Evolutionary conservation across 2,113 vertebrate species (phyloP).

Genomic region (Brevimyrus niger): DNA sequence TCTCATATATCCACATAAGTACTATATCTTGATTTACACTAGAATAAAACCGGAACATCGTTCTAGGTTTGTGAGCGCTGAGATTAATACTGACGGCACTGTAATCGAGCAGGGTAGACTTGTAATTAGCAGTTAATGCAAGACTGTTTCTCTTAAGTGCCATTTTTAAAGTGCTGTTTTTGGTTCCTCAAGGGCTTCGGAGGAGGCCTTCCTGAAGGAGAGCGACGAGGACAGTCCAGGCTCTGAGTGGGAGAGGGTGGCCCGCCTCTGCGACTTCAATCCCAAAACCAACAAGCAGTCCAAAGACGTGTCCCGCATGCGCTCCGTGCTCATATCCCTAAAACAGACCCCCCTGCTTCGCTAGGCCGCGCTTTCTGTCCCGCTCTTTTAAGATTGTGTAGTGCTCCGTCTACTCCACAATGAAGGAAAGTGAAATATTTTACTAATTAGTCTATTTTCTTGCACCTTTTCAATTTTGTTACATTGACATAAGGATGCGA

Average conservation of each 20-base stretch:
- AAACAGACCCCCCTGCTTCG: slow-evolving; percentile 91
- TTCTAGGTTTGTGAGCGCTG: background rate
- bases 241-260: slow-evolving; percentile 92
- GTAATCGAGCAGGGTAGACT: background rate
- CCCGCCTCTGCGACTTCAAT: slow-evolving; percentile 96
- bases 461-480: slow-evolving; percentile 3
- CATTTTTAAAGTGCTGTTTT: background rate
- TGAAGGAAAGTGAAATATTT: slow-evolving; percentile 9
- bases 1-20: background rate
- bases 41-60: background rate
- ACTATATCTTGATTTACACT: background rate
- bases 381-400: slow-evolving; percentile 24
- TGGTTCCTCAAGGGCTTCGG: slow-evolving; percentile 68
- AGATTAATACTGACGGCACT: background rate
- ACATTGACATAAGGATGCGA: slow-evolving; percentile 10
- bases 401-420: background rate
- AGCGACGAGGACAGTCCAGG: slow-evolving; percentile 78
- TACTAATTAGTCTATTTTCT: slow-evolving; percentile 11
- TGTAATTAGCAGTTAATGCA: background rate
- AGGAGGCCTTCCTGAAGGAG: slow-evolving; percentile 89
- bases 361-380: slow-evolving; percentile 51
- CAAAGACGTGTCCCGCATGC: slow-evolving; percentile 96
- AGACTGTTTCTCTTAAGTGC: too few relatives aligned
- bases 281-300: slow-evolving; percentile 98
- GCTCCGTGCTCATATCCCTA: slow-evolving; percentile 93